Evolutionary conservation across 2,797 vertebrate genomes (phyloP).

Genomic region (Microtus obscurus): DNA sequence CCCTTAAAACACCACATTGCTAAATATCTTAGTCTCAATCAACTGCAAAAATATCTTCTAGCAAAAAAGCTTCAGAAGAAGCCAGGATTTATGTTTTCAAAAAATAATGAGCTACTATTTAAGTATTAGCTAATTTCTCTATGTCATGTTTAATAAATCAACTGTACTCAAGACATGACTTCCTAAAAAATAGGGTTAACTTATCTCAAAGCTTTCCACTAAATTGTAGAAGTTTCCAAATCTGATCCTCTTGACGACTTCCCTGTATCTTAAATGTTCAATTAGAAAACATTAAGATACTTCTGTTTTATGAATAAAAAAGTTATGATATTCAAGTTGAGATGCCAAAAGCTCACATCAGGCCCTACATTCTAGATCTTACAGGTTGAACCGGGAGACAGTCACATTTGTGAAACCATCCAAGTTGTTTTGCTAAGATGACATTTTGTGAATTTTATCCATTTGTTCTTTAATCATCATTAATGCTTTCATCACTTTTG

Average conservation of each 20-base stretch:
- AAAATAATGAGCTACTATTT: background rate
- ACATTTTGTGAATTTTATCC: conserved; percentile 23
- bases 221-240: background rate
- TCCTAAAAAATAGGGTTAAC: background rate
- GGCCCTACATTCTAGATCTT: background rate
- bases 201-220: background rate
- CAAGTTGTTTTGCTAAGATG: conserved; percentile 41
- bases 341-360: background rate
- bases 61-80: conserved; percentile 10
- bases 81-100: background rate
- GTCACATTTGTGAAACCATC: background rate
- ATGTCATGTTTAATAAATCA: background rate
- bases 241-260: background rate
- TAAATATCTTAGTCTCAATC: background rate
- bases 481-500: background rate
- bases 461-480: conserved; percentile 5
- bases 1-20: too few relatives aligned
- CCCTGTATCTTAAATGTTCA: background rate
- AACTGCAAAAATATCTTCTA: background rate
- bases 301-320: background rate
- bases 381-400: background rate
- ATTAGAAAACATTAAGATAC: background rate
- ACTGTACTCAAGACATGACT: background rate
- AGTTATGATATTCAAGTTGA: background rate
- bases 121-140: background rate